These are phyloP conservation scores for Hyperoplus lanceolatus DNA, from an alignment of 2,797 vertebrate species.

Conservation along the genomic window DNA sequence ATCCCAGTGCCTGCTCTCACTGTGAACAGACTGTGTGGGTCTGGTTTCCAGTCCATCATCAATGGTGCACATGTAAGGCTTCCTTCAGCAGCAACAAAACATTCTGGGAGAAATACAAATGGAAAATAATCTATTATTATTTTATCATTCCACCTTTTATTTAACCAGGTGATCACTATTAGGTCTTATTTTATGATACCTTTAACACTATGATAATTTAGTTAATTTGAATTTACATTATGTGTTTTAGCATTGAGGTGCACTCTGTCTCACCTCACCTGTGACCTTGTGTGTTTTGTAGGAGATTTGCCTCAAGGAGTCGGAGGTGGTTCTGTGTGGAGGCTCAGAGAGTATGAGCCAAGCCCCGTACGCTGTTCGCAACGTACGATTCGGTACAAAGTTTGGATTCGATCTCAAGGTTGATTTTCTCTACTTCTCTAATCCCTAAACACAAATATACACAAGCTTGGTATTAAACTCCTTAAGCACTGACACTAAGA, in stretches of 20 bases:
- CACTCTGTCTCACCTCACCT: neutral
- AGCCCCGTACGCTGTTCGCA: slow-evolving; percentile 90
- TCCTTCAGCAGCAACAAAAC: neutral
- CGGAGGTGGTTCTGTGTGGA: slow-evolving; percentile 94
- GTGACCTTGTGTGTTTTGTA: slow-evolving; percentile 70
- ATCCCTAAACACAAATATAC: neutral
- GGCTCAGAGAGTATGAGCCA: slow-evolving; percentile 98
- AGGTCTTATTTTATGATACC: neutral
- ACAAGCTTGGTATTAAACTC: slow-evolving; percentile 8
- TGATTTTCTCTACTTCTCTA: neutral
- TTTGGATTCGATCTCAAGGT: slow-evolving; percentile 91
- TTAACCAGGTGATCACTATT: neutral
- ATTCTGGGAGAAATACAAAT: slow-evolving; percentile 13
- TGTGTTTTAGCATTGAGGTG: neutral
- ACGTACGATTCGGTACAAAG: slow-evolving; percentile 93
- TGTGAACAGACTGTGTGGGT: slow-evolving; percentile 96
- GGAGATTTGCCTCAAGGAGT: slow-evolving; percentile 94
- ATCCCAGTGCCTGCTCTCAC: slow-evolving; percentile 91
- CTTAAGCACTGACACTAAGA: neutral
- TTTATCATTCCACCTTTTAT: neutral
- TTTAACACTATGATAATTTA: neutral
- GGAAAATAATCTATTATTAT: neutral
- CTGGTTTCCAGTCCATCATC: slow-evolving; percentile 95
- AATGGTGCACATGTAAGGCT: slow-evolving; percentile 91
- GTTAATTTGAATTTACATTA: neutral